Evolutionary conservation across 23 tunicate species (phyloP).

Genomic region (Aplidium turbinatum): DNA sequence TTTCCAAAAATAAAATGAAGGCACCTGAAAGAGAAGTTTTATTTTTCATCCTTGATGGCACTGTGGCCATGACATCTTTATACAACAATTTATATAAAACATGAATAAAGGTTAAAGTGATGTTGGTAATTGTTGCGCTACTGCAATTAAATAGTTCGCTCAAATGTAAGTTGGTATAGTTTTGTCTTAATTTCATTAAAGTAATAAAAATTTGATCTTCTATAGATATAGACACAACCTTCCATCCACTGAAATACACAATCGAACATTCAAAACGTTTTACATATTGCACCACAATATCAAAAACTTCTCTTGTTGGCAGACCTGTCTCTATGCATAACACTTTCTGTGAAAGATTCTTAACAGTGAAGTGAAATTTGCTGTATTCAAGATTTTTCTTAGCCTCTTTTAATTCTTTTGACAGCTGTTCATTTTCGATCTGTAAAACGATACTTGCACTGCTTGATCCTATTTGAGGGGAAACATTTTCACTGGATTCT

Average conservation of each 20-base stretch:
- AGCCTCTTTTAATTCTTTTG: too few species aligned
- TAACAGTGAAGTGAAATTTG: slow-evolving; percentile 2
- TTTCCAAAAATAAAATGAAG: not conserved
- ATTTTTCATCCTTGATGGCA: slow-evolving; percentile 1
- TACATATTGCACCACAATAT: not conserved
- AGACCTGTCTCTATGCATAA: not conserved
- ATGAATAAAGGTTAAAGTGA: not conserved
- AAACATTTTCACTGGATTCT: too few species aligned
- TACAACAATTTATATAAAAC: not conserved
- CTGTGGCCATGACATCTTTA: not conserved
- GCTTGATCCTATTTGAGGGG: too few species aligned
- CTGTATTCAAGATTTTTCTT: not conserved
- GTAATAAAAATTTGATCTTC: slow-evolving; percentile 18
- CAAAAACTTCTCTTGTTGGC: not conserved
- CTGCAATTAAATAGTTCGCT: not conserved
- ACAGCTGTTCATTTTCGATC: too few species aligned
- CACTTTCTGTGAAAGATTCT: not conserved
- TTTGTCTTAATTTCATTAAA: slow-evolving; percentile 3
- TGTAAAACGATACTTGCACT: too few species aligned
- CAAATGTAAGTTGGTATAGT: slow-evolving; percentile 4
- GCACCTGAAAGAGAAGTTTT: not conserved
- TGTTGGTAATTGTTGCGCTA: not conserved
- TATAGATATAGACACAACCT: not conserved
- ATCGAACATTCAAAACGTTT: not conserved
- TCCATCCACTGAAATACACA: not conserved